Conservation (phyloP, 2,797 vertebrate genomes). For the Lutjanus argentimaculatus region DNA sequence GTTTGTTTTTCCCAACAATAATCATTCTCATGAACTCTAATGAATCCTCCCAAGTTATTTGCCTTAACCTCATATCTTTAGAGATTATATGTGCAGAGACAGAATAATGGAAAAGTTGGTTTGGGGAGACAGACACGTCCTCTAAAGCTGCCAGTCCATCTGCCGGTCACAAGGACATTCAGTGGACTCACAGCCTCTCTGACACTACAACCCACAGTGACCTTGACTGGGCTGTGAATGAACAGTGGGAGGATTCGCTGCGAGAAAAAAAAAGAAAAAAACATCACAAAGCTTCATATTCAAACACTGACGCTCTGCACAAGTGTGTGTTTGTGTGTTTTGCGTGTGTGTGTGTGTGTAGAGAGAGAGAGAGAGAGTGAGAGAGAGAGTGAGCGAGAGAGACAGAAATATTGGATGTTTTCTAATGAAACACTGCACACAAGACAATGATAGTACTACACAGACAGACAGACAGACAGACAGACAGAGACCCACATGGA, state of each 20-base stretch:
- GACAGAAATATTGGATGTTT: constrained; percentile 31
- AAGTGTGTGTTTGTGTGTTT: constrained; percentile 35
- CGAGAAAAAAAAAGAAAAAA: constrained; percentile 38
- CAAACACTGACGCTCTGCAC: constrained; percentile 60
- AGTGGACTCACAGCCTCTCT: constrained; percentile 56
- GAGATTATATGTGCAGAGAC: background rate
- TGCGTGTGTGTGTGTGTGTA: constrained; percentile 16
- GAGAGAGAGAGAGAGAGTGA: constrained; percentile 2
- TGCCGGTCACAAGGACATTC: constrained; percentile 59
- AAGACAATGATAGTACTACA: constrained; percentile 21
- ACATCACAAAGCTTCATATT: constrained; percentile 78
- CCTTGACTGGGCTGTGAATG: constrained; percentile 82
- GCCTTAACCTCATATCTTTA: background rate
- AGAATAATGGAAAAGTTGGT: background rate
- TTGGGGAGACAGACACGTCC: background rate
- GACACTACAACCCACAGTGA: constrained; percentile 80
- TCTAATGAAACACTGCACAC: constrained; percentile 32
- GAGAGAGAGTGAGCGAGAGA: constrained; percentile 2
- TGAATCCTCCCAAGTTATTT: background rate
- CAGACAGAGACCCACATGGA: constrained; percentile 47
- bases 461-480: constrained; percentile 31
- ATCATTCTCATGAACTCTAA: background rate
- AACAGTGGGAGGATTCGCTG: constrained; percentile 81
- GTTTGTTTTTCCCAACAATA: background rate
- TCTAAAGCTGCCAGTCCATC: constrained; percentile 16